These are phyloP conservation scores for Drosophila orena DNA, from an alignment of 1,140 invertebrate species.

Conservation along the genomic window DNA sequence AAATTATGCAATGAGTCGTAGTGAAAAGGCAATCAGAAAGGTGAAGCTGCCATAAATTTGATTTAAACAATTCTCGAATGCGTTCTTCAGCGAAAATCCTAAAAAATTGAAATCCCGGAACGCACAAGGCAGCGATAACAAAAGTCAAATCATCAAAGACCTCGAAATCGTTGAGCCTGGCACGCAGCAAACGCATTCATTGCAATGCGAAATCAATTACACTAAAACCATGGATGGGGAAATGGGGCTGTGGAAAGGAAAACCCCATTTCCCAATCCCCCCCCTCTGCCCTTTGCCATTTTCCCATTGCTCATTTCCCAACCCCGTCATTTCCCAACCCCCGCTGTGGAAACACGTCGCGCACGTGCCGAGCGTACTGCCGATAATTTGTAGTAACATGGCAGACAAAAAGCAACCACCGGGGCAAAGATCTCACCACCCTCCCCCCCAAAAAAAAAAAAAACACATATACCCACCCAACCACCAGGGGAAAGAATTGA, in stretches of 20 bases:
- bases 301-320: too few species aligned
- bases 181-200: constrained; percentile 80
- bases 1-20: too few species aligned
- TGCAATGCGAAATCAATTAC: constrained; percentile 82
- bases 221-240: constrained; percentile 44
- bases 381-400: constrained; percentile 81
- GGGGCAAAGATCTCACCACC: constrained; percentile 16
- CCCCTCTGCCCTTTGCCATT: neutral
- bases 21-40: too few species aligned
- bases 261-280: neutral
- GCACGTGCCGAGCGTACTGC: constrained; percentile 69
- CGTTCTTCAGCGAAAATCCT: neutral
- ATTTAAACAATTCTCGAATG: too few species aligned
- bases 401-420: constrained; percentile 55
- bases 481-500: constrained; percentile 38
- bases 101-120: constrained; percentile 24
- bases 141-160: constrained; percentile 52
- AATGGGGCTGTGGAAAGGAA: neutral
- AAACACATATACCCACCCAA: constrained; percentile 6
- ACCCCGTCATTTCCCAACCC: neutral
- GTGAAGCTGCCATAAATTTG: neutral
- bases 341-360: constrained; percentile 33
- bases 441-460: neutral
- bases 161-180: constrained; percentile 46
- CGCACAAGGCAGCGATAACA: constrained; percentile 7